Evolutionary conservation across 2,113 vertebrate genomes (phyloP), one percentile per base, ranked within the genome.

Genomic region (Stictonetta naevosa): DNA sequence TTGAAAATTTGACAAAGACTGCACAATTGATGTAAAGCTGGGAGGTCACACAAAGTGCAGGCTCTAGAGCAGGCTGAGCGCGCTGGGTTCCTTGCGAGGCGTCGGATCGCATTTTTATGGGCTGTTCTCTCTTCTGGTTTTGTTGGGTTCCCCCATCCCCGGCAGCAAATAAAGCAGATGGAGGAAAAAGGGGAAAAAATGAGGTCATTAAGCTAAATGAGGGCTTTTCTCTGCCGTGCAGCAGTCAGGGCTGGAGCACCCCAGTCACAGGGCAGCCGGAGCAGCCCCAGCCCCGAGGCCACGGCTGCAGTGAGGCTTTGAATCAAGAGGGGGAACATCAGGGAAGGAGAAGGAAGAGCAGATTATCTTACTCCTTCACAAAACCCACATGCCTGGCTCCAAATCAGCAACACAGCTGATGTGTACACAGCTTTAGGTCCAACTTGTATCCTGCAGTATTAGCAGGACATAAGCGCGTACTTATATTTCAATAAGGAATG

Each of bases 11-110:
- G 74, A 85, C 88, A 96, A 97, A 95, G 91, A 36, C 92, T 78
- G 23, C 56, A 66, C 3, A 56, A 78, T 71, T 73, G 88, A 86
- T 66, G 38, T n/a, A 62, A 83, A 97, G 67, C 78, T 84, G 82
- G 63, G 92, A 93, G 95, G 97, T 97, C 94, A 97, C 92, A 73
- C 53, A 46, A 83, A 97, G 82, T 92, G 77, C 95, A 91, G 89
- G 20, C 59, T 74, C 71, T 48, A 28, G 40, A 92, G 94, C 77
- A 93, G 56, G 68, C 78, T 23, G 44, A 73, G 66, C 3, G 48
- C 31, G 3, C 77, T 19, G n/a, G 10, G 2, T 46, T 58, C n/a
- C 56, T 92, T 82, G 73, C 34, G 66, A 67, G 75, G 67, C 0
- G 0, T 64, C 20, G 0, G 2, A 58, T 86, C 29, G 91, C 38